Evolutionary conservation across 2,113 vertebrate species (phyloP), one percentile per base, ranked within the genome.

Genomic region (Sturnus vulgaris): DNA sequence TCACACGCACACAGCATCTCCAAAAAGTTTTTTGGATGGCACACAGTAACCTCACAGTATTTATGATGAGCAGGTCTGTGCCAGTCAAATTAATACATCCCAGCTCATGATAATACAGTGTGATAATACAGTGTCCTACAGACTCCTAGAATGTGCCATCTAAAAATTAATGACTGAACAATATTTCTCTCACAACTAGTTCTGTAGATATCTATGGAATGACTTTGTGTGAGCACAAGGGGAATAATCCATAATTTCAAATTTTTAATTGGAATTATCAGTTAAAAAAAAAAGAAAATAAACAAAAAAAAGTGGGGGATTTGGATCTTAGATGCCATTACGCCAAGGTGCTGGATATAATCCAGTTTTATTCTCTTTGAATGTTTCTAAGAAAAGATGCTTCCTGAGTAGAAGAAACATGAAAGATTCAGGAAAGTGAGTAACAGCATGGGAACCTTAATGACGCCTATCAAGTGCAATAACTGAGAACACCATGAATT

Each of bases 341-440:
- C 9, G 37, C 28, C n/a, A 69, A 85, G 49, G 23, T 81, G 30
- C 31, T 71, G 35, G 22, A 50, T 77, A 17, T 63, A 86, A 94
- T 69, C 59, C 66, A 47, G 3, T 73, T 85, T 80, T 86, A 49
- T 81, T 85, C 15, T 77, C 30, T 65, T 65, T 73, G 42, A 80
- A 46, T 52, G 18, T 78, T 95, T 95, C 76, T 89, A 93, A 92
- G 76, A 90, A 90, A 90, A 80, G 52, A 35, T 88, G 57, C 23
- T 96, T 94, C 92, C 79, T 68, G 68, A 93, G 52, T 33, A 81
- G 40, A 90, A 78, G 68, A 90, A 78, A 86, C 52, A 78, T 53
- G 88, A 88, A 95, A 92, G 60, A 78, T 68, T 68, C 78, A 86
- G 90, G 88, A 90, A 92, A 92, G 56, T 78, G 75, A 71, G 82